A percentile compares a stretch with the other conserved stretches of the same genome.
phyloP scores from a whole-genome alignment of 2,113 vertebrate genomes.

The Daboia siamensis region DNA sequence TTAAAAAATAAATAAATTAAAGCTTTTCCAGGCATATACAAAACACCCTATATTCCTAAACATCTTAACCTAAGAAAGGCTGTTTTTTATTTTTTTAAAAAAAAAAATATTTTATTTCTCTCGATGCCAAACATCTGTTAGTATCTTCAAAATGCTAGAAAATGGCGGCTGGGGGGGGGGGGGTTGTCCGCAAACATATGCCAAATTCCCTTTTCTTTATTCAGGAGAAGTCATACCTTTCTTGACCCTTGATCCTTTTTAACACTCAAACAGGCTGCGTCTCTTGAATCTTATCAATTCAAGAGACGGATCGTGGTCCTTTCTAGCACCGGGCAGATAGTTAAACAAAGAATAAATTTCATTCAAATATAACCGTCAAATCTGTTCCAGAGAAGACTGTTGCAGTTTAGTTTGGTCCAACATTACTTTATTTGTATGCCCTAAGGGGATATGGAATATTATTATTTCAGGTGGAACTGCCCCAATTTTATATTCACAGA shows the following conservation, averaged over 20 bases:
- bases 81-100: neutral
- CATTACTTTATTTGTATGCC: neutral
- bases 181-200: neutral
- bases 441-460: neutral
- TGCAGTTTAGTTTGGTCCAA: neutral
- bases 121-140: constrained; percentile 47
- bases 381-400: neutral
- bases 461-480: neutral
- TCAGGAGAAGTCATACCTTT: neutral
- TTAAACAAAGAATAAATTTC: neutral
- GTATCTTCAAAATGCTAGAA: constrained; percentile 34
- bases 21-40: constrained; percentile 31
- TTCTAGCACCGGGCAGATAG: neutral
- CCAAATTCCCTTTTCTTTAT: constrained; percentile 8
- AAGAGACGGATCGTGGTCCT: neutral
- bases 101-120: neutral
- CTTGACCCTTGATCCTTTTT: neutral
- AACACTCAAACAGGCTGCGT: constrained; percentile 7
- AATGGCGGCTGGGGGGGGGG: neutral
- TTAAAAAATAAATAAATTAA: neutral
- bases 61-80: neutral
- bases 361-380: neutral
- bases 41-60: neutral
- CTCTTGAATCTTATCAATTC: neutral
- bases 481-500: neutral